Conservation (phyloP, 1,140 invertebrate species). For the Psix sp. region DNA sequence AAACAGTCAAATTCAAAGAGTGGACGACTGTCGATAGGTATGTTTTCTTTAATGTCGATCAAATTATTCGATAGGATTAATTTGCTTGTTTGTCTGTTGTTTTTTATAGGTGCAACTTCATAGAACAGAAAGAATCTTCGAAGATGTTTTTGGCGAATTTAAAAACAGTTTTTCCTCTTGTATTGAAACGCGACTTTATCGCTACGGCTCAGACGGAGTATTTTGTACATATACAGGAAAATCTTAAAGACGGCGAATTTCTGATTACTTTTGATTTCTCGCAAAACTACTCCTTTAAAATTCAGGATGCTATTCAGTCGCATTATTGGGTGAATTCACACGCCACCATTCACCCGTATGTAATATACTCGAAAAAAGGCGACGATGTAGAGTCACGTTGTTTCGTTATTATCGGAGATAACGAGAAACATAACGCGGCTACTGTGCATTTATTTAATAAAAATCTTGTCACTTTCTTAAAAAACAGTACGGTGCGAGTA, state of each 20-base stretch:
- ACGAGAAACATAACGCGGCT: slow-evolving; percentile 1
- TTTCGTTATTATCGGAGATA: slow-evolving; percentile 5
- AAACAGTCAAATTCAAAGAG: neutral
- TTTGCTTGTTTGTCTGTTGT: neutral
- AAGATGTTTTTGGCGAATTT: slow-evolving; percentile 1
- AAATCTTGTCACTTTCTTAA: neutral
- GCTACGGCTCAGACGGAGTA: slow-evolving; percentile 4
- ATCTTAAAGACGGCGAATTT: slow-evolving; percentile 4
- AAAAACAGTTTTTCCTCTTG: neutral
- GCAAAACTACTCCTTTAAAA: neutral
- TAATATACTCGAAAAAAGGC: slow-evolving; percentile 1
- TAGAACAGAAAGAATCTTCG: neutral
- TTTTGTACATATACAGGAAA: neutral
- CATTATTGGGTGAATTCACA: slow-evolving; percentile 1
- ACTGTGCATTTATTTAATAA: slow-evolving; percentile 1
- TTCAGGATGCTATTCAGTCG: slow-evolving; percentile 14
- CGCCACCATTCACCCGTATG: slow-evolving; percentile 3
- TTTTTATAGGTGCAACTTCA: neutral
- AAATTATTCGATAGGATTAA: neutral
- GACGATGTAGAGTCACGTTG: neutral
- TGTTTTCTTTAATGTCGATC: neutral
- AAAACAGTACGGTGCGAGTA: neutral
- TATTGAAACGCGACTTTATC: slow-evolving; percentile 6
- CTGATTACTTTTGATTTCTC: slow-evolving; percentile 9
- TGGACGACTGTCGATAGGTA: slow-evolving; percentile 1